phyloP scores from a whole-genome alignment of 2,797 vertebrate genomes.

The Gymnocypris eckloni region DNA sequence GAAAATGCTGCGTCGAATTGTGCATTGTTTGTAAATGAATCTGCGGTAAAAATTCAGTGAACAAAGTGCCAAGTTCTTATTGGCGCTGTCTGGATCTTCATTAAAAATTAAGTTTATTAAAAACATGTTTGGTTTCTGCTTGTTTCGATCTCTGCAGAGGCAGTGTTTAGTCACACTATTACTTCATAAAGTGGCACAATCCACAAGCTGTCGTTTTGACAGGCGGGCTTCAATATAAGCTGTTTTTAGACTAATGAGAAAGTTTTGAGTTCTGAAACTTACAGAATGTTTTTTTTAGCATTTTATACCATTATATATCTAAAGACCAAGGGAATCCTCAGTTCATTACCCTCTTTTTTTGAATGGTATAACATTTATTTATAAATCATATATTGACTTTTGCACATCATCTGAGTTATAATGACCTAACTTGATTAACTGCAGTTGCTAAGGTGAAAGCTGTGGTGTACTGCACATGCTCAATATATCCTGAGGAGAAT shows the following conservation, averaged over 20 bases:
- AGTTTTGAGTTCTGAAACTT: no score
- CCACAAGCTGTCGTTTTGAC: no score
- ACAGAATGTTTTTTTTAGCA: no score
- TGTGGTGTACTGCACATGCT: constrained; percentile 93
- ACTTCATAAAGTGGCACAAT: no score
- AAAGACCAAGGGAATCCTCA: neutral
- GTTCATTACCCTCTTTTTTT: neutral
- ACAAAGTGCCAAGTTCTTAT: neutral
- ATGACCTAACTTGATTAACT: constrained; percentile 26
- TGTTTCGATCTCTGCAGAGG: neutral
- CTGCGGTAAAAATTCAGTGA: neutral
- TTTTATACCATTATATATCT: neutral
- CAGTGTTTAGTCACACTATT: neutral
- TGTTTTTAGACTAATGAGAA: no score
- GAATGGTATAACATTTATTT: neutral
- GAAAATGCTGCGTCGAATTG: neutral
- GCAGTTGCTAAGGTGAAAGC: constrained; percentile 87
- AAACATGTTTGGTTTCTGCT: neutral
- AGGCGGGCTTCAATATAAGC: no score
- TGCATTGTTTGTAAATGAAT: neutral
- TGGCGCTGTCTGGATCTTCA: neutral
- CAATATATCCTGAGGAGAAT: constrained; percentile 89
- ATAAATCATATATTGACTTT: neutral
- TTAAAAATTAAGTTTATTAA: no score
- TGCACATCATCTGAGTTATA: neutral